Conservation (phyloP, 2,113 vertebrate genomes). For the Vanacampus margaritifer region DNA sequence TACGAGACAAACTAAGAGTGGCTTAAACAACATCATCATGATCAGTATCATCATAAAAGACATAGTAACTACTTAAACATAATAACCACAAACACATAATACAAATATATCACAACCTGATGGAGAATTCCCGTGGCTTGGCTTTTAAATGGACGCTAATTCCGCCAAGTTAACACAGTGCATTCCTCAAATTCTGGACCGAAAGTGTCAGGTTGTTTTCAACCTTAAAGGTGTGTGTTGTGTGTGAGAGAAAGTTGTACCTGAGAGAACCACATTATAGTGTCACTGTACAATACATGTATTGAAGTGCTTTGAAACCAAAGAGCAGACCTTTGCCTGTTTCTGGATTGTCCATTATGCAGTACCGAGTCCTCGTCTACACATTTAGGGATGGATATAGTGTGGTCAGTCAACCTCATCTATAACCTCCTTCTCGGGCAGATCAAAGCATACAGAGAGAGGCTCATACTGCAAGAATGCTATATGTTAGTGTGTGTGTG, state of each 20-base stretch:
- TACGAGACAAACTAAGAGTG: too few relatives aligned
- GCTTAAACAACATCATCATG: too few relatives aligned
- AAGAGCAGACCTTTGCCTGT: slow-evolving; percentile 23
- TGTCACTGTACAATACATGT: slow-evolving; percentile 21
- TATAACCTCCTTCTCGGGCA: slow-evolving; percentile 35
- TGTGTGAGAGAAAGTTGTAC: slow-evolving; percentile 18
- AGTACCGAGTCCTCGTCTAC: background rate
- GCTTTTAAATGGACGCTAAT: slow-evolving; percentile 29
- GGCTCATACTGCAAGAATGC: background rate
- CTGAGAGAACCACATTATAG: slow-evolving; percentile 31
- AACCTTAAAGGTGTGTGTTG: slow-evolving; percentile 31
- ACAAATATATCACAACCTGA: slow-evolving; percentile 21
- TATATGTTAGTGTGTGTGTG: background rate
- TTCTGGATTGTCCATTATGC: slow-evolving; percentile 28
- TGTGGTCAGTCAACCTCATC: slow-evolving; percentile 4
- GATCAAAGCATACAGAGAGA: slow-evolving; percentile 33
- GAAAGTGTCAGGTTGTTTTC: slow-evolving; percentile 51
- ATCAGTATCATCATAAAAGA: too few relatives aligned
- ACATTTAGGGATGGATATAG: slow-evolving; percentile 36
- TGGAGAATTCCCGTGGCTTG: slow-evolving; percentile 27
- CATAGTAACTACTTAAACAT: too few relatives aligned
- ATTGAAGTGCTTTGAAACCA: slow-evolving; percentile 22
- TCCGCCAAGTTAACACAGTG: slow-evolving; percentile 19
- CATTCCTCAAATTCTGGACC: slow-evolving; percentile 64
- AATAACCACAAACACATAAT: too few relatives aligned